These are phyloP conservation scores for Pelusios castaneus DNA, from an alignment of 2,113 vertebrate species.

Conservation along the genomic window DNA sequence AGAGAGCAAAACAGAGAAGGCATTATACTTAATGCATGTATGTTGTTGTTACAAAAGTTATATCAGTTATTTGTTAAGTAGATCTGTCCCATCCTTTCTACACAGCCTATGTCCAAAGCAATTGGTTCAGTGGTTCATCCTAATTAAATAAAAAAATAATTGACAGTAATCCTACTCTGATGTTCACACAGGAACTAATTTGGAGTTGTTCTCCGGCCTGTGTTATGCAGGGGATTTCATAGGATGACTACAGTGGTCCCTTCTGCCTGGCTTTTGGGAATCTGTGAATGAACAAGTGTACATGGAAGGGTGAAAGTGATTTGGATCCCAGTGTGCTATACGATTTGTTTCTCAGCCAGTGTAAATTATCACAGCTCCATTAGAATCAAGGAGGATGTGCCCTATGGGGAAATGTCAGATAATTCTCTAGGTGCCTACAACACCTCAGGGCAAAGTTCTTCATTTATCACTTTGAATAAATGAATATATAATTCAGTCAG, in stretches of 20 bases:
- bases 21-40: background rate
- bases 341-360: background rate
- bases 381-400: background rate
- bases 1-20: background rate
- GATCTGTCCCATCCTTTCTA: background rate
- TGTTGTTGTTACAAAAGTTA: fast-evolving
- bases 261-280: background rate
- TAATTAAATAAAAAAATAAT: background rate
- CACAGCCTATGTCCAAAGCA: background rate
- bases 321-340: fast-evolving
- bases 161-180: background rate
- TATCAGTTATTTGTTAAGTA: background rate
- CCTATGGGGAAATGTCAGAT: background rate
- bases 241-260: background rate
- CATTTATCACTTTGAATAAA: background rate
- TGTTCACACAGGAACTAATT: background rate
- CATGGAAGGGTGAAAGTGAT: background rate
- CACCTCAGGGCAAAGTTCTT: background rate
- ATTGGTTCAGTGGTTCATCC: background rate
- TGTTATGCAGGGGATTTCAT: background rate
- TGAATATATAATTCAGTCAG: background rate
- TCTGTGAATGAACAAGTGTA: background rate
- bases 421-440: background rate
- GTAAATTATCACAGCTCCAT: background rate
- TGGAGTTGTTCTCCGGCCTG: background rate